Evolutionary conservation across 2,797 vertebrate species (phyloP).

Genomic region (Mormyrus hasselquistii): DNA sequence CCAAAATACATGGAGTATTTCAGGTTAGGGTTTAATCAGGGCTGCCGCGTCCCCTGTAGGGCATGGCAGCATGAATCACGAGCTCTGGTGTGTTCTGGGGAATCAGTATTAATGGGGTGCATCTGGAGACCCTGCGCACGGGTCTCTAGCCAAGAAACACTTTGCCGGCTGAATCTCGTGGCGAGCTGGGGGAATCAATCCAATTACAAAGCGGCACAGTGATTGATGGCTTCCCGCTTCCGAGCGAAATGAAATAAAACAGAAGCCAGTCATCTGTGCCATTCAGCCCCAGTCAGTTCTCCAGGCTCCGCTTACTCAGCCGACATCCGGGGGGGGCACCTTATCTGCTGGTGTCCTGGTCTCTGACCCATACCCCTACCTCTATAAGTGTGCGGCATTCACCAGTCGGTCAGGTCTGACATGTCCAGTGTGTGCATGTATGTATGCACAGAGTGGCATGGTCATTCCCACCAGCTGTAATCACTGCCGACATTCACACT

Average conservation of each 20-base stretch:
- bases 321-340: background rate
- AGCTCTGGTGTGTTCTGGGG: background rate
- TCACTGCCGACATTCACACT: background rate
- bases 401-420: background rate
- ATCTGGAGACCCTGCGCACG: background rate
- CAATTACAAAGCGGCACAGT: background rate
- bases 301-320: background rate
- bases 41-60: background rate
- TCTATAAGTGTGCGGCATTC: background rate
- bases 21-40: background rate
- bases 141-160: background rate
- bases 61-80: background rate
- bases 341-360: background rate
- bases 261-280: conserved; percentile 3
- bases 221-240: background rate
- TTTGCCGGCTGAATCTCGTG: background rate
- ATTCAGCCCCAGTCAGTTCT: background rate
- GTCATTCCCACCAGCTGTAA: background rate
- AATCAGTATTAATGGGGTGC: background rate
- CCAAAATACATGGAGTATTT: background rate
- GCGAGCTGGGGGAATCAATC: background rate
- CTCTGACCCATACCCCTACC: background rate
- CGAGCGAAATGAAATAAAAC: background rate
- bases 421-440: background rate
- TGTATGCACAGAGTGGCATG: background rate